These are phyloP conservation scores for Chloroclysta siterata DNA, from an alignment of 2,888 invertebrate genomes.

Conservation along the genomic window DNA sequence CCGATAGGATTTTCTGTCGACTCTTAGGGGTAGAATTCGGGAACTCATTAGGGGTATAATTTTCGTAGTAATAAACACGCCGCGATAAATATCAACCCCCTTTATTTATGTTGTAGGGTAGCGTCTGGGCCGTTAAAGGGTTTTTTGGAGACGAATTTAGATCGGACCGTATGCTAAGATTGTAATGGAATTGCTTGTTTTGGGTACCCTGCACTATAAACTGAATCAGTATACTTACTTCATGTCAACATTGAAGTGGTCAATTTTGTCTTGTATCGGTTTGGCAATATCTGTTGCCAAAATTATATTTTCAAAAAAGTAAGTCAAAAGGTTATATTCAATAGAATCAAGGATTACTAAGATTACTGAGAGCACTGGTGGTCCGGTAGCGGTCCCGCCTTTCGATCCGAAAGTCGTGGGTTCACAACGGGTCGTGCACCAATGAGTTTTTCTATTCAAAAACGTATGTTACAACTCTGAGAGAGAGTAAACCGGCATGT, in stretches of 20 bases:
- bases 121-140: constrained; percentile 45
- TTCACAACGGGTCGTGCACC: no score
- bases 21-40: constrained; percentile 68
- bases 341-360: no score
- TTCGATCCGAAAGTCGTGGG: no score
- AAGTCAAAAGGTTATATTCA: no score
- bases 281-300: no score
- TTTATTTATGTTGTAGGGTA: constrained; percentile 68
- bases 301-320: no score
- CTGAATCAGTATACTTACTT: background rate
- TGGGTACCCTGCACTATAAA: background rate
- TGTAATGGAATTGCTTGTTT: constrained; percentile 9
- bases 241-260: background rate
- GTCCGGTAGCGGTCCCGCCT: no score
- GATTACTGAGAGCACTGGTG: no score
- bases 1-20: constrained; percentile 81
- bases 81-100: constrained; percentile 82
- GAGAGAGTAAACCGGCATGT: no score
- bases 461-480: no score
- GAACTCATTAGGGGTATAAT: constrained; percentile 84
- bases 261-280: background rate
- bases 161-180: constrained; percentile 30
- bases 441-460: no score
- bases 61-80: constrained; percentile 83
- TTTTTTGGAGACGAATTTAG: constrained; percentile 48